Percentiles rank a stretch among this genome's conserved stretches.
Conservation (phyloP, 1,140 invertebrate genomes). For the Caenorhabditis inopinata region DNA sequence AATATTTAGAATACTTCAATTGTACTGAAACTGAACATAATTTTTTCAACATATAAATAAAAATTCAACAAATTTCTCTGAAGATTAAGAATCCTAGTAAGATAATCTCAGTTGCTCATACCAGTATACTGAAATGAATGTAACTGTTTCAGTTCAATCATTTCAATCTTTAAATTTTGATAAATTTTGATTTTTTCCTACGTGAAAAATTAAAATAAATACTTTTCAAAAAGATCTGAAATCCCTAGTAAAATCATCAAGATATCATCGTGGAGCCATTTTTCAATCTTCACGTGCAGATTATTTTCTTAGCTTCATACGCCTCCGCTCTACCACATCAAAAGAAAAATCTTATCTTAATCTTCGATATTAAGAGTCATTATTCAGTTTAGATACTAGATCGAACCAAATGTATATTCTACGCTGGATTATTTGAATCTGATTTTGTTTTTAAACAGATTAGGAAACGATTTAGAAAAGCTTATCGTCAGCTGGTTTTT, state of each 20-base stretch:
- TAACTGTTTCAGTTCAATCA: too few species aligned
- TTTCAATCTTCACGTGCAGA: background rate
- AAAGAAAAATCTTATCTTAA: background rate
- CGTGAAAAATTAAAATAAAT: background rate
- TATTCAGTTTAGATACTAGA: background rate
- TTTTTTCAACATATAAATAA: too few species aligned
- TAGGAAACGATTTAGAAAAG: background rate
- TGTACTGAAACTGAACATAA: too few species aligned
- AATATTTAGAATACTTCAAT: too few species aligned
- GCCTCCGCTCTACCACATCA: background rate
- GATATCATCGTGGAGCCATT: background rate
- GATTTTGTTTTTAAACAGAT: background rate
- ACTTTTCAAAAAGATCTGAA: background rate
- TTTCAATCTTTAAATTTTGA: too few species aligned
- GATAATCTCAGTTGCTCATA: too few species aligned
- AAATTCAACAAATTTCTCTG: too few species aligned
- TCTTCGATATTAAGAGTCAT: background rate
- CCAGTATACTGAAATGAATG: too few species aligned
- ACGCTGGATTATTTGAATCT: background rate
- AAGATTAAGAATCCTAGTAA: too few species aligned
- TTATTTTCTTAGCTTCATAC: background rate
- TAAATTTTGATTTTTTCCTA: too few species aligned
- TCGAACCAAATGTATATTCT: background rate
- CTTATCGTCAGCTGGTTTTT: background rate
- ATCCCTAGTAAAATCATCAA: background rate